These are phyloP conservation scores for Oscheius onirici DNA, from an alignment of 2,888 invertebrate genomes.

Conservation along the genomic window DNA sequence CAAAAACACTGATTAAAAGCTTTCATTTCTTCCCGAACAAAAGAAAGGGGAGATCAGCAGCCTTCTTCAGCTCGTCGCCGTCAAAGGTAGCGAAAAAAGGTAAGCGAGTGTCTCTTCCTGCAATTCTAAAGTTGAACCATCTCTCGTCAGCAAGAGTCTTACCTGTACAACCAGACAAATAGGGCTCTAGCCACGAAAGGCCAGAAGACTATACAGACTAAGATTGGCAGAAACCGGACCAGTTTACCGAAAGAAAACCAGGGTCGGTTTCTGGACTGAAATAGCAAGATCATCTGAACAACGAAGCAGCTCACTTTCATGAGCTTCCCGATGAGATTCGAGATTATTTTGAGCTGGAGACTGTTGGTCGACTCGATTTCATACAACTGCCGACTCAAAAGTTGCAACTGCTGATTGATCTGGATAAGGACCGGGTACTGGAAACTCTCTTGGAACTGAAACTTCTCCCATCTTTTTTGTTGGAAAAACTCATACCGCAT, in stretches of 20 bases:
- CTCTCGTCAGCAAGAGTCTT: background rate
- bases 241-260: slow-evolving; percentile 26
- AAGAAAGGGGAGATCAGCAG: background rate
- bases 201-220: slow-evolving; percentile 26
- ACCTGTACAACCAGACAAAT: slow-evolving; percentile 22
- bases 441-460: slow-evolving; percentile 60
- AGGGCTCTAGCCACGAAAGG: slow-evolving; percentile 27
- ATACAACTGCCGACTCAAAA: slow-evolving; percentile 55
- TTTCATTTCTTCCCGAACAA: background rate
- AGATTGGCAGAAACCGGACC: slow-evolving; percentile 18
- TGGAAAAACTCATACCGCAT: slow-evolving; percentile 6
- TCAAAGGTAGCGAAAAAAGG: slow-evolving; percentile 24
- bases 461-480: background rate
- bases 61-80: background rate
- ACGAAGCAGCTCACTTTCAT: slow-evolving; percentile 36
- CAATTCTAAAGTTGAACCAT: slow-evolving; percentile 7
- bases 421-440: slow-evolving; percentile 58
- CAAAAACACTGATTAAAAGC: background rate
- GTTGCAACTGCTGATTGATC: slow-evolving; percentile 56
- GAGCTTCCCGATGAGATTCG: slow-evolving; percentile 49
- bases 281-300: background rate
- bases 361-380: slow-evolving; percentile 58
- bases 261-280: slow-evolving; percentile 21
- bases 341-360: slow-evolving; percentile 56
- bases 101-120: slow-evolving; percentile 18